Evolutionary conservation across 2,888 invertebrate species (phyloP).

Genomic region (Cepaea hortensis): DNA sequence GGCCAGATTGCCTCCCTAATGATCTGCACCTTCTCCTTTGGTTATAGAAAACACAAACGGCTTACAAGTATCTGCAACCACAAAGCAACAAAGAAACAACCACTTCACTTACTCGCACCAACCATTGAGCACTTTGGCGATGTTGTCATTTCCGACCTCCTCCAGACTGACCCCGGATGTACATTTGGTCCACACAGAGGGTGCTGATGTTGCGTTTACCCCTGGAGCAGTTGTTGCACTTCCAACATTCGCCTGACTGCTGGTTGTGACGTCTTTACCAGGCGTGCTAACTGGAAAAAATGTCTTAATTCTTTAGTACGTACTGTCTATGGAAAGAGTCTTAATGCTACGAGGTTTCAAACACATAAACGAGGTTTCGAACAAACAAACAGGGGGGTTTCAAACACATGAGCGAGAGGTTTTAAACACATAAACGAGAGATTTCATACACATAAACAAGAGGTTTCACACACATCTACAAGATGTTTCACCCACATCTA

Average conservation of each 20-base stretch:
- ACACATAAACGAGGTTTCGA: not conserved
- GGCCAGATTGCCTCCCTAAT: too few relatives aligned
- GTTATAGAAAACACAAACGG: too few relatives aligned
- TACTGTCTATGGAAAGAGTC: not conserved
- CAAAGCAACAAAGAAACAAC: not conserved
- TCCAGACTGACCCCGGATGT: not conserved
- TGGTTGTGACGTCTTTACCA: not conserved
- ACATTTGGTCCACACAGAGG: slow-evolving; percentile 14
- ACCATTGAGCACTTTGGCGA: not conserved
- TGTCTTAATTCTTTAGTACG: not conserved
- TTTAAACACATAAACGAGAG: not conserved
- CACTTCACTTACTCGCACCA: slow-evolving; percentile 20
- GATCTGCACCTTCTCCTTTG: too few relatives aligned
- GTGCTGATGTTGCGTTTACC: not conserved
- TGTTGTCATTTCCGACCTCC: not conserved
- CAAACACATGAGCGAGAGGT: not conserved
- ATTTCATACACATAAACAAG: too few relatives aligned
- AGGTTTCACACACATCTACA: too few relatives aligned
- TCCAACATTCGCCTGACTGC: too few relatives aligned
- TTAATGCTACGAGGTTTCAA: not conserved
- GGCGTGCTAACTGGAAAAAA: not conserved
- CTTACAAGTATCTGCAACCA: too few relatives aligned
- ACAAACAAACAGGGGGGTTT: not conserved
- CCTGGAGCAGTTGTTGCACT: not conserved
- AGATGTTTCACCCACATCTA: too few relatives aligned